Base-by-base conservation (phyloP, 2,888 invertebrate species). In the Plagodis pulveraria region DNA sequence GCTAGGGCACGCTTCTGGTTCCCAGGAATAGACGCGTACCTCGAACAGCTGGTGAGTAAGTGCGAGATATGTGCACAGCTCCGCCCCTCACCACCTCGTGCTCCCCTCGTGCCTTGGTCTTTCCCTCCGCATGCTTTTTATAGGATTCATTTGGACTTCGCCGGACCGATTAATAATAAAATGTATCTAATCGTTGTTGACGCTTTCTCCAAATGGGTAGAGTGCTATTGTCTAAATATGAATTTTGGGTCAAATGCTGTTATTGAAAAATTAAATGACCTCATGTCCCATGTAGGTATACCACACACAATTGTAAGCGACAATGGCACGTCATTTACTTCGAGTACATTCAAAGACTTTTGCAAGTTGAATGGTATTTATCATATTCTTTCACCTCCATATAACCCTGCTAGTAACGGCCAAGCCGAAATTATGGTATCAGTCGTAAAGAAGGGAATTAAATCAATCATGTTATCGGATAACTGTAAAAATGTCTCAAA, bases 1-100 rank as follows among this genome's bases (percentile, higher is more conserved):
- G 69, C 69, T 0, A 58, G 70, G 0, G 49, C 42, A 0, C 50
- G 66, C 6, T 53, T 71, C 10, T 72, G 70, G 70, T 73, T 72
- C 40, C 70, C 72, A 0, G 63, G 64, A 5, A 57, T 71, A 0
- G 68, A 69, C 36, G 46, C 40, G 2, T 46, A 56, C 6, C 41
- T 70, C 1, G 71, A 70, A 34, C 47, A 57, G 0, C 34, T 60
- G 0, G 43, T 61, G 11, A 33, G 22, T 22, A 9, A 1, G 38
- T 38, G 38, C 38, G 38, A 6, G 7, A 9, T 38, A 9, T 5
- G 38, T 9, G 38, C 2, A 38, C 38, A 38, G 38, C 38, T 38
- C 38, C 38, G 38, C 38, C 38, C 38, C 1, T 6, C 38, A 38
- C 61, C 22, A 55, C 67, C 7, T 22, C 22, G 22, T 22, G 22